Percentiles rank a stretch among this genome's conserved stretches.
These are phyloP conservation scores for Antheraea mylitta DNA, from an alignment of 1,140 invertebrate species.

Conservation along the genomic window DNA sequence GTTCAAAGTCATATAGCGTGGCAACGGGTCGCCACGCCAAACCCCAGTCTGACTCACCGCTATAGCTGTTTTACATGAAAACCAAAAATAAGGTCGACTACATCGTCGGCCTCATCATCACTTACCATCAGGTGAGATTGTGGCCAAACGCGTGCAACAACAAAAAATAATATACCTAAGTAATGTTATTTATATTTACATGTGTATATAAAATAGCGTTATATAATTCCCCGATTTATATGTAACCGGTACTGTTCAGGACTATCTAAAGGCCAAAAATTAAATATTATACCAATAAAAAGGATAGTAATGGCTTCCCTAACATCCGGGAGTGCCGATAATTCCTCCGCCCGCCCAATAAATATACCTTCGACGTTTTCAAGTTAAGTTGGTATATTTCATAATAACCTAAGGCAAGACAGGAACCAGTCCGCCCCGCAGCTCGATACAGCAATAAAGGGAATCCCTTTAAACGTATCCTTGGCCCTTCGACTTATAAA, in stretches of 20 bases:
- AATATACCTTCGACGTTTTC: conserved; percentile 75
- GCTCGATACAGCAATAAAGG: conserved; percentile 66
- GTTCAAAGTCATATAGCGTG: too few relatives aligned
- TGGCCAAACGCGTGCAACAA: too few relatives aligned
- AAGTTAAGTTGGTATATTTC: conserved; percentile 71
- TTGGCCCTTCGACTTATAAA: conserved; percentile 72
- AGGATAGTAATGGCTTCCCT: conserved; percentile 71
- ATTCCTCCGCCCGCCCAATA: conserved; percentile 64
- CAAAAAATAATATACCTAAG: too few relatives aligned
- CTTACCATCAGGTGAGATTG: too few relatives aligned
- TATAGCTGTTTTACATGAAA: too few relatives aligned
- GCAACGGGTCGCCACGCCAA: too few relatives aligned
- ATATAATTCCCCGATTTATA: conserved; percentile 70
- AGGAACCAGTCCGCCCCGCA: conserved; percentile 54
- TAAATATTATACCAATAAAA: conserved; percentile 79
- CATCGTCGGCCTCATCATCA: too few relatives aligned
- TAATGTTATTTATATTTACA: background rate
- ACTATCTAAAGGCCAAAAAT: conserved; percentile 69
- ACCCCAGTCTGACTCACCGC: too few relatives aligned
- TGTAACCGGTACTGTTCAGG: conserved; percentile 45
- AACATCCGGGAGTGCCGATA: conserved; percentile 65
- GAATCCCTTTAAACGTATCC: conserved; percentile 73
- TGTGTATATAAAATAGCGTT: conserved; percentile 15
- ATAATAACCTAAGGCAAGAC: conserved; percentile 69
- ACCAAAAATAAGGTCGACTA: too few relatives aligned